These are phyloP conservation scores for Agrypnia vestita DNA, from an alignment of 1,140 invertebrate species.

Conservation along the genomic window DNA sequence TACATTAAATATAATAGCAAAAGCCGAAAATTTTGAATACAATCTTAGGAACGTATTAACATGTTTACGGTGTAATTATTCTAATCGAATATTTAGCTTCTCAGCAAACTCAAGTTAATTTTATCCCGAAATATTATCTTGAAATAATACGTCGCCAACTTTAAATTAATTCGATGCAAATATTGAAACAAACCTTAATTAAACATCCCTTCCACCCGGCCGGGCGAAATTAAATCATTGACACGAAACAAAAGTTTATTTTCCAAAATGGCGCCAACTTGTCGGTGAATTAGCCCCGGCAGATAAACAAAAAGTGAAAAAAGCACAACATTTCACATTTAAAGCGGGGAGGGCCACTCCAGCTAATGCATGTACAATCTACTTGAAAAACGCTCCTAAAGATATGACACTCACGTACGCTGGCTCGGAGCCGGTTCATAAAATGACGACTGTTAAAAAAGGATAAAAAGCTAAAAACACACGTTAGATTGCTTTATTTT, in stretches of 20 bases:
- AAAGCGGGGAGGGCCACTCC: not conserved
- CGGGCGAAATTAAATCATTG: not conserved
- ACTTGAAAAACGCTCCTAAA: constrained; percentile 29
- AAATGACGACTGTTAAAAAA: no score
- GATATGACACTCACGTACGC: constrained; percentile 16
- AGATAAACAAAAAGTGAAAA: not conserved
- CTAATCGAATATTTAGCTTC: no score
- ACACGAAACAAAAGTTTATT: not conserved
- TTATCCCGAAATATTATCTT: no score
- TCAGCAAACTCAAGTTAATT: no score
- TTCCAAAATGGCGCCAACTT: constrained; percentile 2
- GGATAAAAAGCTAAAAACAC: no score
- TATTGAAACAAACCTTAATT: not conserved
- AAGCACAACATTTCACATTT: not conserved
- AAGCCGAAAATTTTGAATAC: no score
- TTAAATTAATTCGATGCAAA: no score
- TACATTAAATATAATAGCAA: no score
- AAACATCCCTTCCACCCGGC: not conserved
- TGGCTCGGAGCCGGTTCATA: not conserved
- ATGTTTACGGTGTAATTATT: no score
- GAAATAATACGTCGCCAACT: no score
- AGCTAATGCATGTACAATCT: constrained; percentile 32
- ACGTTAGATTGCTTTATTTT: no score
- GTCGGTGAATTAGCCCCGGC: constrained; percentile 15
- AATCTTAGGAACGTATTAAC: no score